Evolutionary conservation across 2,888 invertebrate species (phyloP), one percentile per base, ranked within the genome.

Genomic region (Luperina testacea): DNA sequence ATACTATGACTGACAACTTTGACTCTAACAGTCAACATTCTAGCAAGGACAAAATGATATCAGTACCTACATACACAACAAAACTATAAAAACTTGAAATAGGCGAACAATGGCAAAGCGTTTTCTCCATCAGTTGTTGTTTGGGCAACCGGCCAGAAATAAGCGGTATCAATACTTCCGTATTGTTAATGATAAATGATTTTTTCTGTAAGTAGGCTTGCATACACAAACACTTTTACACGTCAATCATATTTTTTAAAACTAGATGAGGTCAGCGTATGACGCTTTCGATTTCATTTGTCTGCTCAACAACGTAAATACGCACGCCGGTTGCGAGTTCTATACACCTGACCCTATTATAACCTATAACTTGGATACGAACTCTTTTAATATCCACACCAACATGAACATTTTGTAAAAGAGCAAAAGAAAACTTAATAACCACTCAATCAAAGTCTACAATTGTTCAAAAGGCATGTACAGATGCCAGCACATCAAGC

Each of bases 121-220:
- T 72, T 81, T 81, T 77, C 67, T 48, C 72, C 68, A 85, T 84
- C 81, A 85, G 78, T 83, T 53, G 78, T 77, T 84, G 75, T 74
- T 65, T 81, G 67, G 85, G 82, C 77, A 77, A 13, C 6, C 6
- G 8, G 74, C 85, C 85, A 81, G 65, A 57, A 81, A 63, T 13
- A 13, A 72, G 9, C 20, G 2, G 69, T 70, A 77, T 77, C 72
- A 24, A 65, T 70, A 72, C 51, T 77, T 72, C 20, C 77, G 70
- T 77, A 59, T n/a, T 59, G n/a, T n/a, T 4, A 59, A 59, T 59
- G 57, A 59, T 59, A n/a, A n/a, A 59, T 4, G 11, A 59, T 59
- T 59, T 20, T 59, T n/a, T n/a, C n/a, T n/a, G n/a, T 59, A 59
- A n/a, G n/a, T n/a, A n/a, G 11, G 1, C 11, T 59, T n/a, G n/a